Evolutionary conservation across 2,797 vertebrate genomes (phyloP).

Genomic region (Poeciliopsis turneri): DNA sequence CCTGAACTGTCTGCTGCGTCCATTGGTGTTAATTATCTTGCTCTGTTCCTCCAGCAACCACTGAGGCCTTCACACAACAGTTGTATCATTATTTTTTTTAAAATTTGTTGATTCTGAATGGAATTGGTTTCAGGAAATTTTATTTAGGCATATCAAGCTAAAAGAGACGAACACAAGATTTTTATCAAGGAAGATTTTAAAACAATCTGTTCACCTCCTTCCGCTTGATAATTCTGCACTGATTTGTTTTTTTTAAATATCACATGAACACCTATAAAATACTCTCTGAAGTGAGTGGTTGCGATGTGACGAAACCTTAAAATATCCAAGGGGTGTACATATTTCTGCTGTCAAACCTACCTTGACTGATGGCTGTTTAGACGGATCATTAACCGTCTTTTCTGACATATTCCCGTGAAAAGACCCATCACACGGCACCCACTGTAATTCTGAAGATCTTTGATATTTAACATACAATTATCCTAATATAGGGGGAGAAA

Average conservation of each 20-base stretch:
- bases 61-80: neutral
- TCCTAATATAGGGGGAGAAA: conserved; percentile 67
- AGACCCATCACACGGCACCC: conserved; percentile 49
- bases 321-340: neutral
- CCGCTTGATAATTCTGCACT: neutral
- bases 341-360: conserved; percentile 9
- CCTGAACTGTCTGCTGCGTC: neutral
- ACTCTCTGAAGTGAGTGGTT: neutral
- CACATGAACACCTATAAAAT: neutral
- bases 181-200: neutral
- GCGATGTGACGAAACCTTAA: neutral
- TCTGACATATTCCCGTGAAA: conserved; percentile 60
- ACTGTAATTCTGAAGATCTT: conserved; percentile 62
- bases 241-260: neutral
- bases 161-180: neutral
- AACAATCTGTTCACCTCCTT: neutral
- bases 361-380: conserved; percentile 65
- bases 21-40: neutral
- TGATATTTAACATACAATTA: conserved; percentile 76
- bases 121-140: neutral
- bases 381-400: conserved; percentile 61
- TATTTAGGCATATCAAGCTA: neutral
- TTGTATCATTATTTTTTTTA: neutral
- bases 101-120: neutral
- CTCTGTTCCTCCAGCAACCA: no score